A percentile compares a stretch with the other conserved stretches of the same genome.
phyloP scores from a whole-genome alignment of 2,888 invertebrate species.

The Neoascia interrupta region DNA sequence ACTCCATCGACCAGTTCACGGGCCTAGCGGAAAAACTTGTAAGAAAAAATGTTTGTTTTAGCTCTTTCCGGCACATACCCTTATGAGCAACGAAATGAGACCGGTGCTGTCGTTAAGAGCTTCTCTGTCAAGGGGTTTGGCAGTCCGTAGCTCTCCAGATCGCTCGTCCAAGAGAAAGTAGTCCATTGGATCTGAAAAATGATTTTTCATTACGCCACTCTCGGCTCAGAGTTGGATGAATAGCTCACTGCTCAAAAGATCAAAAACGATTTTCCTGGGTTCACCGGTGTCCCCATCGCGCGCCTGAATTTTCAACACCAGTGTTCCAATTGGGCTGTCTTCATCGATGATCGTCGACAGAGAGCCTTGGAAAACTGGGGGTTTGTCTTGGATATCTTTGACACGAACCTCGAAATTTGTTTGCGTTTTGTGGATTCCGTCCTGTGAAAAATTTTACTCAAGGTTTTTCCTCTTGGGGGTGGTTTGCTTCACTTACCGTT shows the following conservation, averaged over 20 bases:
- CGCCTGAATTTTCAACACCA: constrained; percentile 89
- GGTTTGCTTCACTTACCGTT: constrained; percentile 81
- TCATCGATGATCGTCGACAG: constrained; percentile 89
- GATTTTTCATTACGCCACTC: too few relatives aligned
- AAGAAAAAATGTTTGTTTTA: constrained; percentile 25
- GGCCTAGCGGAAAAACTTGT: constrained; percentile 81
- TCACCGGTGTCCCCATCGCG: constrained; percentile 91
- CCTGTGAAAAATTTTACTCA: constrained; percentile 83
- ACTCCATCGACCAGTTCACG: constrained; percentile 88
- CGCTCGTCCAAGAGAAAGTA: constrained; percentile 90
- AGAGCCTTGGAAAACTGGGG: constrained; percentile 90
- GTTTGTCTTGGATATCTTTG: constrained; percentile 91
- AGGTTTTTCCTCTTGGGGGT: neutral
- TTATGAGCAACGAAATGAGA: constrained; percentile 87
- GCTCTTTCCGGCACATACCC: too few relatives aligned
- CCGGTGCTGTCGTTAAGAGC: constrained; percentile 89
- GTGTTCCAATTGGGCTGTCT: constrained; percentile 90
- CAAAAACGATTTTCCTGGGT: constrained; percentile 88
- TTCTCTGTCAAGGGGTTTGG: constrained; percentile 91
- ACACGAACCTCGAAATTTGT: constrained; percentile 89
- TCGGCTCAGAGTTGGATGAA: neutral
- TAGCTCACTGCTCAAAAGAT: constrained; percentile 88
- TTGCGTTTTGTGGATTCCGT: constrained; percentile 87
- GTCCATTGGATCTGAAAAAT: constrained; percentile 91
- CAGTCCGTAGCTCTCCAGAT: constrained; percentile 90